phyloP scores from a whole-genome alignment of 2,888 invertebrate genomes.

The Cheilosia vernalis region DNA sequence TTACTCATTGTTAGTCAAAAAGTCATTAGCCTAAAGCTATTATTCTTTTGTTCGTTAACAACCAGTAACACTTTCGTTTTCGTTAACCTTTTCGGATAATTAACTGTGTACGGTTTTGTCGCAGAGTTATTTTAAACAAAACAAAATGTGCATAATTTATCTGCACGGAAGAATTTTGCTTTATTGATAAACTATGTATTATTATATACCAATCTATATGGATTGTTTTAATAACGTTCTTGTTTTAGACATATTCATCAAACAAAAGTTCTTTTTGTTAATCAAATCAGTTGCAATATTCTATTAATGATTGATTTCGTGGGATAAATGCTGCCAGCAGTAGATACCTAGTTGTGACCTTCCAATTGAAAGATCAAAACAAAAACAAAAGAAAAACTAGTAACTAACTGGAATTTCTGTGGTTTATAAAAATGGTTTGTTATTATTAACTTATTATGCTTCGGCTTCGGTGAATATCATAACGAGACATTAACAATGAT shows the following conservation, averaged over 20 bases:
- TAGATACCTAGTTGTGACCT: slow-evolving; percentile 30
- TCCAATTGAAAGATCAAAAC: background rate
- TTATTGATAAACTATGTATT: background rate
- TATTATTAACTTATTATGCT: background rate
- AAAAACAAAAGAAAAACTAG: slow-evolving; percentile 19
- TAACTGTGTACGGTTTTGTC: too few species aligned
- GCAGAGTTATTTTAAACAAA: background rate
- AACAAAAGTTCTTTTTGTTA: slow-evolving; percentile 7
- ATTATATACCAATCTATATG: background rate
- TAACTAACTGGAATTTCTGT: background rate
- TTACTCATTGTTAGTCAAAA: slow-evolving; percentile 13
- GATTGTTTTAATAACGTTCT: background rate
- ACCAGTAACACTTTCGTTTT: slow-evolving; percentile 30
- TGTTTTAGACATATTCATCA: background rate
- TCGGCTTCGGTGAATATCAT: too few species aligned
- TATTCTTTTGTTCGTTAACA: background rate
- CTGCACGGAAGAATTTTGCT: background rate
- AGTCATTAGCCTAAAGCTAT: slow-evolving; percentile 12
- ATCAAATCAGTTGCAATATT: slow-evolving; percentile 2
- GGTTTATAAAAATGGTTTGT: background rate
- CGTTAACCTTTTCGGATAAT: slow-evolving; percentile 10
- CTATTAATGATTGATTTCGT: slow-evolving; percentile 1
- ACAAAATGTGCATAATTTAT: background rate
- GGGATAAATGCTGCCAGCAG: background rate
- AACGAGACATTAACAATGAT: too few species aligned